phyloP scores from a whole-genome alignment of 2,888 invertebrate species.

The Caenorhabditis panamensis region DNA sequence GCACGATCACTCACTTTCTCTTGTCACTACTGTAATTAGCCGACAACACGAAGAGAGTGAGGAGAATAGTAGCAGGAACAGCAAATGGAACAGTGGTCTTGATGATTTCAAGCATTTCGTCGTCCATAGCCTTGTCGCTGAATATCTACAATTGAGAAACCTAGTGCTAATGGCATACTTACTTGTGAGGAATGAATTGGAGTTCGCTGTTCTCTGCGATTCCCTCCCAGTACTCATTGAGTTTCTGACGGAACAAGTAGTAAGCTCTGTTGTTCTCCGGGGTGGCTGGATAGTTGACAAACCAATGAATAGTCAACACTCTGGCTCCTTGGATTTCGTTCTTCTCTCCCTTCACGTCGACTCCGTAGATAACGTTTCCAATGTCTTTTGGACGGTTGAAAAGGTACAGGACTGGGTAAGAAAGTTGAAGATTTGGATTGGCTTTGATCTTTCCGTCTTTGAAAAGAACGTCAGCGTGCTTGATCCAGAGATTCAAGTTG shows the following conservation, averaged over 20 bases:
- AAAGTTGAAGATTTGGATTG: slow-evolving; percentile 80
- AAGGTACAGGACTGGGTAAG: slow-evolving; percentile 80
- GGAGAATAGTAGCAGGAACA: slow-evolving; percentile 76
- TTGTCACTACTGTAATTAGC: slow-evolving; percentile 74
- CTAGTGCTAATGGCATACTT: slow-evolving; percentile 13
- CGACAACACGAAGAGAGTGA: slow-evolving; percentile 79
- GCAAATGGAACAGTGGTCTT: slow-evolving; percentile 80
- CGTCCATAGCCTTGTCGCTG: slow-evolving; percentile 81
- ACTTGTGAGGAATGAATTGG: slow-evolving; percentile 81
- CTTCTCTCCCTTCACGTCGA: slow-evolving; percentile 80
- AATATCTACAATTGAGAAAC: slow-evolving; percentile 22
- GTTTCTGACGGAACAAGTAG: slow-evolving; percentile 71
- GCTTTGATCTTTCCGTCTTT: slow-evolving; percentile 75
- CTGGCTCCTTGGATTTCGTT: slow-evolving; percentile 80
- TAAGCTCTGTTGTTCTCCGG: slow-evolving; percentile 74
- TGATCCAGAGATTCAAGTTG: slow-evolving; percentile 80
- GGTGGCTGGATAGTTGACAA: slow-evolving; percentile 75
- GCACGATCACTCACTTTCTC: slow-evolving; percentile 20
- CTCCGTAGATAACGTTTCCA: slow-evolving; percentile 80
- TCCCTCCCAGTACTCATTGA: slow-evolving; percentile 77
- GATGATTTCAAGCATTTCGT: slow-evolving; percentile 80
- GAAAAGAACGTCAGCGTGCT: slow-evolving; percentile 80
- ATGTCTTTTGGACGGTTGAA: slow-evolving; percentile 81
- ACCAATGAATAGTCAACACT: slow-evolving; percentile 80
- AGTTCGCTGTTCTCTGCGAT: slow-evolving; percentile 75